These are phyloP conservation scores for Quiscalus mexicanus DNA, from an alignment of 2,113 vertebrate species.

Conservation along the genomic window DNA sequence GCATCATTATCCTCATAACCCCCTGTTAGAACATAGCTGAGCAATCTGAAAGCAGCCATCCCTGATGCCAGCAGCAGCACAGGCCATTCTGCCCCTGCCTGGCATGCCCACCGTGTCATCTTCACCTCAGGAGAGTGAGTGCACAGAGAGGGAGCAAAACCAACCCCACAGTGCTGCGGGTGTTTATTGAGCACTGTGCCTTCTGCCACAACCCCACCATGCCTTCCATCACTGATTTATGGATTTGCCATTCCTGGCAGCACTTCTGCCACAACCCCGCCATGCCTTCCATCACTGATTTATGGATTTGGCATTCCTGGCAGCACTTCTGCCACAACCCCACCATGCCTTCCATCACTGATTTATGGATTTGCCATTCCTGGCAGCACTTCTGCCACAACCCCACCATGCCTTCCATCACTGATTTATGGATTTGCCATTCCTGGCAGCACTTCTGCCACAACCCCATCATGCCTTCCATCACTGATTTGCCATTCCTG, in stretches of 20 bases:
- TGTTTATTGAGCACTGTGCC: not conserved
- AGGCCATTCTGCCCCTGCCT: not conserved
- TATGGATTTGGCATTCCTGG: slow-evolving; percentile 4
- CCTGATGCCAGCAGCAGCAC: not conserved
- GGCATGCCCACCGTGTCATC: not conserved
- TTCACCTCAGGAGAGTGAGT: not conserved
- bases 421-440: not conserved
- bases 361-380: not conserved
- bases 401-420: not conserved
- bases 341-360: not conserved
- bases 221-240: too few species aligned
- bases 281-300: not conserved
- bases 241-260: too few species aligned
- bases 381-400: slow-evolving; percentile 33
- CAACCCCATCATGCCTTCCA: not conserved
- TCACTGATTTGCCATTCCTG: not conserved
- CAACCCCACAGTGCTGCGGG: not conserved
- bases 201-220: not conserved
- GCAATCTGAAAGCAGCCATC: not conserved
- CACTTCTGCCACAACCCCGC: too few species aligned
- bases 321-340: slow-evolving; percentile 2
- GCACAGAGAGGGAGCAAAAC: not conserved
- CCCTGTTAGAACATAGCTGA: not conserved
- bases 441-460: slow-evolving; percentile 34
- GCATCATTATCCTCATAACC: not conserved